phyloP scores from a whole-genome alignment of 2,888 invertebrate genomes.

The Sphaerophoria taeniata region DNA sequence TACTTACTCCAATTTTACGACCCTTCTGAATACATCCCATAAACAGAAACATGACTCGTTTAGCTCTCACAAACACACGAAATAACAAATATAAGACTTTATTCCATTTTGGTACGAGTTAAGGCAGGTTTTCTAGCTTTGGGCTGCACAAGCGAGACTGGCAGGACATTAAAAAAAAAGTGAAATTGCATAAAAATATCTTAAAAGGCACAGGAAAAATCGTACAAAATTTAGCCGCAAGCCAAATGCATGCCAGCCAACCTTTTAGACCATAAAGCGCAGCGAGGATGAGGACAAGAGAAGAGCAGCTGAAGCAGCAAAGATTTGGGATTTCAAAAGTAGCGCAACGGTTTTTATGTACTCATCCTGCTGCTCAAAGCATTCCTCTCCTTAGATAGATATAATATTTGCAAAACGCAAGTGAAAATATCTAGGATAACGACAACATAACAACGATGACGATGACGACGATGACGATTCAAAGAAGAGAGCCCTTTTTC shows the following conservation, averaged over 20 bases:
- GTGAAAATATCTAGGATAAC: slow-evolving; percentile 66
- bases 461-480: background rate
- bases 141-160: background rate
- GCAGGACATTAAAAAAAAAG: background rate
- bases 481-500: slow-evolving; percentile 34
- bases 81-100: slow-evolving; percentile 44
- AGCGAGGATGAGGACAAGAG: background rate
- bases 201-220: slow-evolving; percentile 45
- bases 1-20: slow-evolving; percentile 73
- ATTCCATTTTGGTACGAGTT: slow-evolving; percentile 29
- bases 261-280: slow-evolving; percentile 6
- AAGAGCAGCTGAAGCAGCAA: slow-evolving; percentile 28
- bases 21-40: slow-evolving; percentile 48
- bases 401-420: slow-evolving; percentile 36
- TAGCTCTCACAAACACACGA: background rate
- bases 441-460: slow-evolving; percentile 62
- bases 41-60: background rate
- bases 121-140: background rate
- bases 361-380: background rate
- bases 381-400: slow-evolving; percentile 22
- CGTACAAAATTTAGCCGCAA: slow-evolving; percentile 59
- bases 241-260: slow-evolving; percentile 49
- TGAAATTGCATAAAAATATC: slow-evolving; percentile 51
- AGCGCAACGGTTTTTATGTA: background rate
- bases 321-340: slow-evolving; percentile 58